Evolutionary conservation across 2,113 vertebrate species (phyloP).

Genomic region (Microcebus jonahi): DNA sequence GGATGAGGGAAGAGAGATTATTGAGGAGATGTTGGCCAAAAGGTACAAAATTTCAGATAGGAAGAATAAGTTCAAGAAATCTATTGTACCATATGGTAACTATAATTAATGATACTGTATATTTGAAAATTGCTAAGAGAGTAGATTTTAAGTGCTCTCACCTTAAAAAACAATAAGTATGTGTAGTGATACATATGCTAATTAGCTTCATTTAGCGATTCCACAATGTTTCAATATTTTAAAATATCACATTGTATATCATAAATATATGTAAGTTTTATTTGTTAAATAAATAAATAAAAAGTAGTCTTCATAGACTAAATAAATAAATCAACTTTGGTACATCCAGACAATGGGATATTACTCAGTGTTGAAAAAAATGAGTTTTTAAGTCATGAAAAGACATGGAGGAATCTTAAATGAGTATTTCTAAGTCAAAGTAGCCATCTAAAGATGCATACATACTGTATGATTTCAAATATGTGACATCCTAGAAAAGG

Average conservation of each 20-base stretch:
- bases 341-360: not conserved
- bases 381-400: not conserved
- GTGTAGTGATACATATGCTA: not conserved
- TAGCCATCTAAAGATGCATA: not conserved
- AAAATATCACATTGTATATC: too few relatives aligned
- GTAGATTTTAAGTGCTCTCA: not conserved
- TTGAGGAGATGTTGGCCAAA: not conserved
- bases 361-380: not conserved
- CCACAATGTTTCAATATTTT: too few relatives aligned
- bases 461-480: not conserved
- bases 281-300: too few relatives aligned
- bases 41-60: not conserved
- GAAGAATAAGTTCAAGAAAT: too few relatives aligned
- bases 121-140: not conserved
- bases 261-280: too few relatives aligned
- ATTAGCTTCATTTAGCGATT: not conserved
- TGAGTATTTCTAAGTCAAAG: not conserved
- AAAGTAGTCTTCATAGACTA: not conserved
- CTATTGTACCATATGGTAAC: not conserved
- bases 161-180: not conserved
- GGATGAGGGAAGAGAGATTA: not conserved
- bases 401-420: not conserved
- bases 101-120: not conserved
- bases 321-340: not conserved
- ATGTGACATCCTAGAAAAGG: not conserved